A percentile compares a stretch with the other conserved stretches of the same genome.
These are phyloP conservation scores for Lepilemur septentrionalis DNA, from an alignment of 2,797 vertebrate genomes.

Conservation along the genomic window DNA sequence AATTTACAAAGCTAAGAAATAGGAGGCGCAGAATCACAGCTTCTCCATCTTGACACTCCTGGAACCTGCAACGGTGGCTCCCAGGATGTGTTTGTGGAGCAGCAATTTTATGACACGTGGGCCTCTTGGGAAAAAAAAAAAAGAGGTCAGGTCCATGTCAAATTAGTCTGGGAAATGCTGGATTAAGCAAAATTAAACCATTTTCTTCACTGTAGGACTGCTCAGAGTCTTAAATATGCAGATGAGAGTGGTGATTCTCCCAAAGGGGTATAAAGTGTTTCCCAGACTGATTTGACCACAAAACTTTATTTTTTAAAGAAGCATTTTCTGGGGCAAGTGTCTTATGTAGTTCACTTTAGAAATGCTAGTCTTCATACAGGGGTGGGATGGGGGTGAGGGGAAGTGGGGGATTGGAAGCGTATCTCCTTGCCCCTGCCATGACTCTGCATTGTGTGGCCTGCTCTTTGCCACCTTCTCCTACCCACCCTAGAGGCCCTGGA, in stretches of 20 bases:
- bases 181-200: neutral
- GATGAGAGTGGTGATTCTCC: neutral
- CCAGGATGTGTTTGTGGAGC: neutral
- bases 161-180: neutral
- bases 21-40: neutral
- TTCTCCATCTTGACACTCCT: neutral
- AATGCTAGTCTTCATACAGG: neutral
- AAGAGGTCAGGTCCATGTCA: neutral
- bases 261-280: neutral
- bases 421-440: accelerated
- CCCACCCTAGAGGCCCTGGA: neutral
- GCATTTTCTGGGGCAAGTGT: neutral
- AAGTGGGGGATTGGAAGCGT: neutral
- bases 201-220: neutral
- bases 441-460: neutral
- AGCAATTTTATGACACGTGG: neutral
- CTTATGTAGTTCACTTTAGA: neutral
- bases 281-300: neutral
- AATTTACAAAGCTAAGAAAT: neutral
- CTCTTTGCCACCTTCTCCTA: neutral
- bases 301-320: neutral
- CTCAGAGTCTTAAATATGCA: neutral
- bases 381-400: no score
- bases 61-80: neutral
- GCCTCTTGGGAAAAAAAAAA: neutral